Conservation (phyloP, 92 coral and sea anemone genomes). For the Micromussa lordhowensis region DNA sequence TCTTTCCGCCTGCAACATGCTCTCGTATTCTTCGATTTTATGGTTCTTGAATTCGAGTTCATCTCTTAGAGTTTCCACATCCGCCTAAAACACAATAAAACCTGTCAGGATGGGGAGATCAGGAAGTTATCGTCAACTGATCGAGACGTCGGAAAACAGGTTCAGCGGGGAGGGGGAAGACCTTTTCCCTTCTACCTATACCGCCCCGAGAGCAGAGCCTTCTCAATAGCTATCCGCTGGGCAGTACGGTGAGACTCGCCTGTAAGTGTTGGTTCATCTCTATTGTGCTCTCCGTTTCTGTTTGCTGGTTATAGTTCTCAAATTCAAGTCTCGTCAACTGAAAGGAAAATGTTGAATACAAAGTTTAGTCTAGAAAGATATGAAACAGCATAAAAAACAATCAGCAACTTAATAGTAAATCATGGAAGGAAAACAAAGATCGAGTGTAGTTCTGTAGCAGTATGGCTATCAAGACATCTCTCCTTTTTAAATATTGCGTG, state of each 20-base stretch:
- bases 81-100: conserved; percentile 66
- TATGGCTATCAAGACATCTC: background rate
- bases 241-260: conserved; percentile 48
- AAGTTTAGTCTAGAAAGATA: background rate
- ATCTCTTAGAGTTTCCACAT: conserved; percentile 91
- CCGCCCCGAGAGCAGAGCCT: background rate
- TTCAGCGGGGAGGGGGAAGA: background rate
- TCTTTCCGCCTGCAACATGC: conserved; percentile 81
- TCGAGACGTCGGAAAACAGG: background rate
- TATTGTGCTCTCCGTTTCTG: conserved; percentile 86
- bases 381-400: background rate
- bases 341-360: conserved; percentile 1
- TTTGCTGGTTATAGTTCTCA: conserved; percentile 88
- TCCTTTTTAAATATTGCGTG: background rate
- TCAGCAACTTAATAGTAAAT: background rate
- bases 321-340: conserved; percentile 93
- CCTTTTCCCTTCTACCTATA: background rate
- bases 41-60: conserved; percentile 94
- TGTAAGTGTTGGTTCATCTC: conserved; percentile 92
- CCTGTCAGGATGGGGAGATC: background rate
- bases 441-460: background rate
- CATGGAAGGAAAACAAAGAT: background rate
- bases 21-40: conserved; percentile 89
- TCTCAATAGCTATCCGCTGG: background rate
- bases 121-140: background rate